A percentile compares a stretch with the other conserved stretches of the same genome.
phyloP scores from a whole-genome alignment of 1,140 invertebrate species.

The Macrostomum lignano region DNA sequence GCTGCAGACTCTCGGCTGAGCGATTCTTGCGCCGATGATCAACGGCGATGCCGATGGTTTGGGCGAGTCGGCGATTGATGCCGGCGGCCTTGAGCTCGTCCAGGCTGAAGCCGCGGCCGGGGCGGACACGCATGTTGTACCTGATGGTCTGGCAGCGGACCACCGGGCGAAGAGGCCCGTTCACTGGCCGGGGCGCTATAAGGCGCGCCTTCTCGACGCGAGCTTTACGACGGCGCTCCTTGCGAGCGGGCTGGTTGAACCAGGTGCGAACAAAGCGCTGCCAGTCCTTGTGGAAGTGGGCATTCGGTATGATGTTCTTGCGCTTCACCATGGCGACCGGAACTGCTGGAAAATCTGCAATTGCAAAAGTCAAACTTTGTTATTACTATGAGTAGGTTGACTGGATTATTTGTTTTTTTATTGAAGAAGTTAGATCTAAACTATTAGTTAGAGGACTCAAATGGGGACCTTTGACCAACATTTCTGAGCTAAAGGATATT shows the following conservation, averaged over 20 bases:
- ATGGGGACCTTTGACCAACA: too few relatives aligned
- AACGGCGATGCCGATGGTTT: conserved; percentile 72
- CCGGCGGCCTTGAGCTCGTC: conserved; percentile 69
- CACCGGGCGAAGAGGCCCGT: conserved; percentile 52
- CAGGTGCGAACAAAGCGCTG: conserved; percentile 82
- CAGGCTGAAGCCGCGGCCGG: conserved; percentile 76
- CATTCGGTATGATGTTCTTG: conserved; percentile 52
- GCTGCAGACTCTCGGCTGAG: conserved; percentile 67
- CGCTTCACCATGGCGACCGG: too few relatives aligned
- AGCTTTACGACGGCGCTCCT: conserved; percentile 50
- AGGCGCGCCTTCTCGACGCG: conserved; percentile 63
- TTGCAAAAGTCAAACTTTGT: too few relatives aligned
- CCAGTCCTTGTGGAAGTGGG: conserved; percentile 99
- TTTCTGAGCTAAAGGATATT: too few relatives aligned
- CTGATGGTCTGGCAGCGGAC: conserved; percentile 72
- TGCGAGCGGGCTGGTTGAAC: conserved; percentile 92
- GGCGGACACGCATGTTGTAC: conserved; percentile 45
- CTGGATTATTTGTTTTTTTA: too few relatives aligned
- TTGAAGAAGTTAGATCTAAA: too few relatives aligned
- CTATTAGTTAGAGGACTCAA: too few relatives aligned
- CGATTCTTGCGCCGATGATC: conserved; percentile 73
- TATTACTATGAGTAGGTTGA: too few relatives aligned
- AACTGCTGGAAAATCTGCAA: too few relatives aligned
- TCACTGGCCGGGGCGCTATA: conserved; percentile 63
- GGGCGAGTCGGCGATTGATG: conserved; percentile 49